phyloP scores from a whole-genome alignment of 2,797 vertebrate genomes.

The Aulostomus chinensis region DNA sequence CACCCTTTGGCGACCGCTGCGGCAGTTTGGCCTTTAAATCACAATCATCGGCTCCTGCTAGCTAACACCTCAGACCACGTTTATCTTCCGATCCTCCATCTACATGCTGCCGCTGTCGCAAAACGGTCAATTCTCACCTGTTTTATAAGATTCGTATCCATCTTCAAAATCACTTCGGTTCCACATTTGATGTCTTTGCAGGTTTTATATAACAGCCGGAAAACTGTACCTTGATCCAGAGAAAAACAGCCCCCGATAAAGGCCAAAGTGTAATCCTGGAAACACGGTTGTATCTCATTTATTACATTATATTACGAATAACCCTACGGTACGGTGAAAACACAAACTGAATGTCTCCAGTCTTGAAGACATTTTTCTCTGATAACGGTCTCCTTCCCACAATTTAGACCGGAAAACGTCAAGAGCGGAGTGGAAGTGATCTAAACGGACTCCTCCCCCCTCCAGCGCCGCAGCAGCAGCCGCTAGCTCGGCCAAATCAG shows the following conservation, averaged over 20 bases:
- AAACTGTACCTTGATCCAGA: conserved; percentile 15
- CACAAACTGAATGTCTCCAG: not conserved
- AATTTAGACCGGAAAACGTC: not conserved
- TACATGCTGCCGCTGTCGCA: too few relatives aligned
- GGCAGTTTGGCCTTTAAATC: not conserved
- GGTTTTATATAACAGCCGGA: conserved; percentile 1
- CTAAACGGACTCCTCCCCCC: conserved; percentile 6
- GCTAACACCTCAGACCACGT: not conserved
- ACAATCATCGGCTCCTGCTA: too few relatives aligned
- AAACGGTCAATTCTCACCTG: conserved; percentile 55
- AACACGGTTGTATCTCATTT: not conserved
- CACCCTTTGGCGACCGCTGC: not conserved
- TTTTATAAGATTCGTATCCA: conserved; percentile 64
- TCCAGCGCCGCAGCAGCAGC: too few relatives aligned
- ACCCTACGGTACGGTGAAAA: rapidly evolving
- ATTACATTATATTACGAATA: not conserved
- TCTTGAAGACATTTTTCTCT: conserved; percentile 2
- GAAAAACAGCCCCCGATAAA: not conserved
- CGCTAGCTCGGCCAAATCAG: too few relatives aligned
- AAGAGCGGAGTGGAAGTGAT: conserved; percentile 9
- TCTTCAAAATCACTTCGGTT: conserved; percentile 66
- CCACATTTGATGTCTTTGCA: conserved; percentile 67
- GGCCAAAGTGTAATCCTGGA: conserved; percentile 14
- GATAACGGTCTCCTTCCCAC: conserved; percentile 2
- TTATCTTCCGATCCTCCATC: too few relatives aligned